Evolutionary conservation across 2,797 vertebrate genomes (phyloP).

Genomic region (Sorex maritimensis): DNA sequence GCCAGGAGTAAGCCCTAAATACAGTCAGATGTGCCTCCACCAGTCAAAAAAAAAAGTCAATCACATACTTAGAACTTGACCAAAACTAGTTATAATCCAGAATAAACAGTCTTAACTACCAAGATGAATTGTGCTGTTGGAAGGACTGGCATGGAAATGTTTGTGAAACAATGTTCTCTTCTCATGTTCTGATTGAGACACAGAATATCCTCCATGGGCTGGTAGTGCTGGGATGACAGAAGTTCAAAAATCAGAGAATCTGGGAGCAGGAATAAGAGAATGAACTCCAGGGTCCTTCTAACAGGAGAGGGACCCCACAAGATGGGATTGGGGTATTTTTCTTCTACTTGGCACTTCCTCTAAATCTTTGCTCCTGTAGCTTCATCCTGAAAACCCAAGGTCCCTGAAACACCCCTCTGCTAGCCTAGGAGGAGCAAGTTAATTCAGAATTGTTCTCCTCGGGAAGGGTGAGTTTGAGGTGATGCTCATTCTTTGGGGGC

Average conservation of each 20-base stretch:
- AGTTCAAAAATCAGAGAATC: not conserved
- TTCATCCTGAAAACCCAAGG: not conserved
- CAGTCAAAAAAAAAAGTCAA: too few species aligned
- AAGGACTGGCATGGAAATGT: not conserved
- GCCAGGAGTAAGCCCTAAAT: too few species aligned
- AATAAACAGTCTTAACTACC: not conserved
- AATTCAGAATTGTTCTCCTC: not conserved
- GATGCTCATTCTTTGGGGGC: not conserved
- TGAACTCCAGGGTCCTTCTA: not conserved
- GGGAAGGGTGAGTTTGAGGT: not conserved
- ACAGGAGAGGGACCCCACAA: not conserved
- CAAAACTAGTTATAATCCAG: not conserved
- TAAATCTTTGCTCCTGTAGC: not conserved
- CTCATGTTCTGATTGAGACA: not conserved
- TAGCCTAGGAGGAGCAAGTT: not conserved
- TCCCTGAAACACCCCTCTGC: constrained; percentile 8
- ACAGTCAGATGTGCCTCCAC: too few species aligned
- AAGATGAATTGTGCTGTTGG: not conserved
- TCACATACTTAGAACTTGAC: not conserved
- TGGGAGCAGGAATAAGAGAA: not conserved
- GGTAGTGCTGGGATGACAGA: not conserved
- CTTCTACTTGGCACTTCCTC: not conserved
- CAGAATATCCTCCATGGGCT: not conserved
- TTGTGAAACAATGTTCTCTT: not conserved
- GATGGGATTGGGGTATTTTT: not conserved